Conservation (phyloP, 2,888 invertebrate genomes). For the Caenorhabditis plicata region DNA sequence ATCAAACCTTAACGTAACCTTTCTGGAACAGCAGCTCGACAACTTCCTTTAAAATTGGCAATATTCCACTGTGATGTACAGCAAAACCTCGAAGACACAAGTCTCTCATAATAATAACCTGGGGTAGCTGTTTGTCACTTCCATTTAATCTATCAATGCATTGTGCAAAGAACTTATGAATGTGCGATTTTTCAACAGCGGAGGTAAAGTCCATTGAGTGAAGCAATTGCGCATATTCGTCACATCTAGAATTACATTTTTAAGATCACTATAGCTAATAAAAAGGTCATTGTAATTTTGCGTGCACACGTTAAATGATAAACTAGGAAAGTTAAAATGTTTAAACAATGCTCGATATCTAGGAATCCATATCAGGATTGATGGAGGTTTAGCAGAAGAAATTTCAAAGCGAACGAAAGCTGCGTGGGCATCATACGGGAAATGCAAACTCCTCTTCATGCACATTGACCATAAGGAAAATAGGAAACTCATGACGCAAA, state of each 20-base stretch:
- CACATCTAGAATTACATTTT: slow-evolving; percentile 72
- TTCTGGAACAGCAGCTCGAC: slow-evolving; percentile 94
- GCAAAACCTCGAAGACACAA: slow-evolving; percentile 79
- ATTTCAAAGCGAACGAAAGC: too few relatives aligned
- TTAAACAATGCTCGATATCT: too few relatives aligned
- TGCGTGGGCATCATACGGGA: too few relatives aligned
- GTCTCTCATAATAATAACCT: slow-evolving; percentile 75
- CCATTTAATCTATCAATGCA: slow-evolving; percentile 82
- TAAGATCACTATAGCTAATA: not conserved
- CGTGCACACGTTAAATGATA: too few relatives aligned
- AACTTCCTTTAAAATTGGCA: slow-evolving; percentile 97
- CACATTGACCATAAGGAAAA: too few relatives aligned
- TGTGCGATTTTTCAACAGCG: slow-evolving; percentile 78
- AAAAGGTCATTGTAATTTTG: too few relatives aligned
- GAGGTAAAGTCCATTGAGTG: slow-evolving; percentile 78
- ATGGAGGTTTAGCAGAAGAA: too few relatives aligned
- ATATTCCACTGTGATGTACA: slow-evolving; percentile 94
- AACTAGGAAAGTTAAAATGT: too few relatives aligned
- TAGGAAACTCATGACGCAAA: too few relatives aligned
- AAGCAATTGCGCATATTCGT: slow-evolving; percentile 73
- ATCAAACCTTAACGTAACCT: slow-evolving; percentile 80
- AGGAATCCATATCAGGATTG: too few relatives aligned
- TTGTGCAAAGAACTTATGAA: slow-evolving; percentile 82
- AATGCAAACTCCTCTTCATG: too few relatives aligned
- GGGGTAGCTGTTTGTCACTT: slow-evolving; percentile 84